A percentile compares a stretch with the other conserved stretches of the same genome.
Conservation (phyloP, 1,140 invertebrate species). For the Drosophila kohkoa region DNA sequence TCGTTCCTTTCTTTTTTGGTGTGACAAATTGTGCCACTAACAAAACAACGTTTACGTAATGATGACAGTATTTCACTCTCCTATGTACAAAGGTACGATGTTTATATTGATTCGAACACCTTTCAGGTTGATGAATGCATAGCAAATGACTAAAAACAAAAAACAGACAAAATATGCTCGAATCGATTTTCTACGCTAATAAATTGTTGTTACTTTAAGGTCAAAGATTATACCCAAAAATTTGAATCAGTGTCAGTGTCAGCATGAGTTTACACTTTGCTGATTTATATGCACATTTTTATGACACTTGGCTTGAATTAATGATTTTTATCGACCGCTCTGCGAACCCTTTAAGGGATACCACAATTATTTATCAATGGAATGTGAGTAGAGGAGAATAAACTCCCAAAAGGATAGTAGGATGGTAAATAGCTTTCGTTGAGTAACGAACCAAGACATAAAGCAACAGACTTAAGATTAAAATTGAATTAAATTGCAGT, state of each 20-base stretch:
- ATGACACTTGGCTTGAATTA: conserved; percentile 16
- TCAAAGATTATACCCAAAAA: not conserved
- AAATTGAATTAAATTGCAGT: conserved; percentile 4
- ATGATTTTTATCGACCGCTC: conserved; percentile 9
- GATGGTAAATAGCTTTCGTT: not conserved
- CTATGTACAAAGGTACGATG: not conserved
- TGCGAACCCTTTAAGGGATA: not conserved
- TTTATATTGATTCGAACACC: not conserved
- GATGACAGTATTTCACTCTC: conserved; percentile 11
- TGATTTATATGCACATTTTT: conserved; percentile 22
- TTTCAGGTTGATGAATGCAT: conserved; percentile 3
- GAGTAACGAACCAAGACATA: not conserved
- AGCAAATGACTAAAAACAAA: not conserved
- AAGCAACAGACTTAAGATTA: not conserved
- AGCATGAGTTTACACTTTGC: conserved; percentile 8
- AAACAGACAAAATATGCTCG: not conserved
- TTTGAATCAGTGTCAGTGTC: conserved; percentile 21
- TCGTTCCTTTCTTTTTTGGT: no score
- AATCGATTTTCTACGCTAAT: no score
- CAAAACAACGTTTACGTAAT: not conserved
- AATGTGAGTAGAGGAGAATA: not conserved
- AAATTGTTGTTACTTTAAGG: not conserved
- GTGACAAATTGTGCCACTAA: conserved; percentile 11
- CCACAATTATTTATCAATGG: not conserved
- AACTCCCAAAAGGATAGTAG: not conserved